A percentile compares a stretch with the other conserved stretches of the same genome.
These are phyloP conservation scores for Oceanites oceanicus DNA, from an alignment of 2,113 vertebrate genomes.

Conservation along the genomic window DNA sequence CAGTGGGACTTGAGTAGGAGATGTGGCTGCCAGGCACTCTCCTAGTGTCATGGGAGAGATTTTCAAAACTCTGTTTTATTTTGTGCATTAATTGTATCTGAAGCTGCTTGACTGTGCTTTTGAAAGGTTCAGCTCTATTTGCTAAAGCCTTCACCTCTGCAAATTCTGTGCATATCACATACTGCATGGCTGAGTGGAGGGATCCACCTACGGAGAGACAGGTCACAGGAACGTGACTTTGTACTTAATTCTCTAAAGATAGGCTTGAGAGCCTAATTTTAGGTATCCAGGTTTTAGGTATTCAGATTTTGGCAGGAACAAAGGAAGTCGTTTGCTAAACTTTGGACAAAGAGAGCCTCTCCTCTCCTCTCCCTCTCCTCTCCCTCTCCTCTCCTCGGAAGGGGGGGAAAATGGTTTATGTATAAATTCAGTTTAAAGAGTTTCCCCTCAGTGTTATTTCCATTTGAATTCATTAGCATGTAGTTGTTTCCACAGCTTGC, in stretches of 20 bases:
- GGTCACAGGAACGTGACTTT: neutral
- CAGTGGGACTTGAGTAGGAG: neutral
- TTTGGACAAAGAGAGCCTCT: neutral
- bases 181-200: neutral
- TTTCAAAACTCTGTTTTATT: neutral
- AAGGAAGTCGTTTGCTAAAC: neutral
- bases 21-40: neutral
- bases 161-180: neutral
- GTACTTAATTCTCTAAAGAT: neutral
- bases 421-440: neutral
- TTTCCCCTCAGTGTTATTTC: neutral
- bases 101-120: neutral
- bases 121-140: neutral
- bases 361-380: neutral
- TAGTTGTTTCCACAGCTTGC: neutral
- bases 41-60: neutral
- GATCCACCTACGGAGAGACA: neutral
- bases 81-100: neutral
- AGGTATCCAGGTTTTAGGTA: neutral
- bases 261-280: neutral
- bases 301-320: neutral
- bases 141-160: neutral
- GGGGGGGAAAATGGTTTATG: neutral
- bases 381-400: neutral
- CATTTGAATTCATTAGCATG: neutral